Evolutionary conservation across 2,797 vertebrate species (phyloP), one percentile per base, ranked within the genome.

Genomic region (Muscicapa striata): DNA sequence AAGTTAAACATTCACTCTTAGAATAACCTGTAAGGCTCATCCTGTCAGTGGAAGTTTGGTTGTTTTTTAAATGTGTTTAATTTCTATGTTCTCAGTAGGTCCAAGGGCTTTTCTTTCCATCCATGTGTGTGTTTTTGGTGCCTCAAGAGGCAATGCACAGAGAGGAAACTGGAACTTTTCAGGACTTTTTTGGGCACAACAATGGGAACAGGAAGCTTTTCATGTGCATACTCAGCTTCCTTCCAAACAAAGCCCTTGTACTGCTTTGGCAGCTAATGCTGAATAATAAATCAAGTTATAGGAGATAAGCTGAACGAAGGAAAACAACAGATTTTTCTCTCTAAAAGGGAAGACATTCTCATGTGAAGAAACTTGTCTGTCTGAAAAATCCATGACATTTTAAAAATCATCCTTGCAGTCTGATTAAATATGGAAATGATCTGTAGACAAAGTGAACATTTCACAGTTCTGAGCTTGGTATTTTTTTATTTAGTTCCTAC

Each of bases 371-470:
- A 61, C 10, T 20, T 54, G 40, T 72, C 88, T 93, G 70, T 48
- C 88, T 92, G 51, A 75, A 94, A 89, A 78, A 85, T 55, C 52
- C 13, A 41, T 77, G 68, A 81, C 61, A 70, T 94, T 92, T 94
- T 11, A 46, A 78, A 91, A 86, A 67, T 76, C 16, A 68, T 83
- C 36, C 40, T 41, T 59, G 5, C 43, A 63, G 30, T 66, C 38
- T 74, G 55, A 83, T 92, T 85, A 81, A 91, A 93, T 63, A 74
- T 73, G 78, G 36, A 94, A 94, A 93, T 93, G 16, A 83, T 66
- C 43, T 90, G 91, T 77, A 93, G 40, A 74, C 26, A 86, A 61
- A 92, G 45, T 14, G 59, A 91, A 78, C 27, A 84, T 87, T 64
- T 84, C 84, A 82, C 57, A 87, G 32, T 88, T 95, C 76, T 91